Evolutionary conservation across 2,888 invertebrate genomes (phyloP), one percentile per base, ranked within the genome.

Genomic region (Elmis aenea): DNA sequence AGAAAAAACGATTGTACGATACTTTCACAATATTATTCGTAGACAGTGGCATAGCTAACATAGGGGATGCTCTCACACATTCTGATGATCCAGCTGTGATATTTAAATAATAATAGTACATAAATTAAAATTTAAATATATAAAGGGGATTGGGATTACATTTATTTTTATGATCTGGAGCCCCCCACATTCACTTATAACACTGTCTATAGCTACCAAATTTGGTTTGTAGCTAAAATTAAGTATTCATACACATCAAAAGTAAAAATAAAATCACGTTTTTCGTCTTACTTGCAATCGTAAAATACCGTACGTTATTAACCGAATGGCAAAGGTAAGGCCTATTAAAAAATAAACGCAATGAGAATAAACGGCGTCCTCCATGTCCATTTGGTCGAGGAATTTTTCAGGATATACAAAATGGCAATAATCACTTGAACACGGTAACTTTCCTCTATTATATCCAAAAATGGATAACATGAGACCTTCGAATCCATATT

Each of bases 401-500:
- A 95, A 81, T 50, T 79, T 77, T 30, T 70, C 67, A 0, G 90
- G 88, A 33, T 75, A 69, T 6, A 74, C 68, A 57, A 80, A 84
- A 58, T 86, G 84, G 56, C 91, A 92, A 61, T 85, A 90, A 1
- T 79, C 71, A 10, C 76, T 75, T 1, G 79, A 74, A 61, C 94
- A 94, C 1, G 75, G 73, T 39, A 95, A 68, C 46, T 81, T 81
- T 1, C 74, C 75, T 0, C 94, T 73, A 50, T 83, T 77, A 64
- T 85, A 84, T 4, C 92, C 92, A 49, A 91, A 90, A 42, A 93
- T 79, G 1, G 90, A 77, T 18, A 86, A 69, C 48, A 89, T 77
- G 1, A 86, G 73, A 3, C 90, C 92, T 50, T 91, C 90, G 32
- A 93, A 78, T 1, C 88, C 87, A 55, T 94, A 92, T 54, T 91